Percentiles rank a stretch among this genome's conserved stretches.
Conservation (phyloP, 2,113 vertebrate species). For the Cavia aperea region DNA sequence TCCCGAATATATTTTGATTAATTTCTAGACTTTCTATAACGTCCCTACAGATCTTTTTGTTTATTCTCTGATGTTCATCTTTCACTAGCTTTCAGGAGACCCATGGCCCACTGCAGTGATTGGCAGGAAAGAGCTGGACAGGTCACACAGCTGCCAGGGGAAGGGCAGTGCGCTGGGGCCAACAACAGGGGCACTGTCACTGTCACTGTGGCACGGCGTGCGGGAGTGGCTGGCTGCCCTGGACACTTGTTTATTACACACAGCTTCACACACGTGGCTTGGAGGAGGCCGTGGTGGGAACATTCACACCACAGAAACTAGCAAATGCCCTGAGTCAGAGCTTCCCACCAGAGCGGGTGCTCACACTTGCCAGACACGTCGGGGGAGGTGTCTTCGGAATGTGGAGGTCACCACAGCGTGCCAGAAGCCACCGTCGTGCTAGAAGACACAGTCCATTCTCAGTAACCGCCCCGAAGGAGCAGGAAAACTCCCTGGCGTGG, state of each 20-base stretch:
- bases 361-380: not conserved
- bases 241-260: not conserved
- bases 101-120: not conserved
- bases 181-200: not conserved
- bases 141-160: not conserved
- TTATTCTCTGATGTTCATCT: not conserved
- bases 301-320: not conserved
- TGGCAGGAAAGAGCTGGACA: not conserved
- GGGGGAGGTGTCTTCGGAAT: not conserved
- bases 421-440: fast-evolving
- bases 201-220: not conserved
- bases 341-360: not conserved
- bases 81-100: not conserved
- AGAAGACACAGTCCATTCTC: not conserved
- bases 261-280: not conserved
- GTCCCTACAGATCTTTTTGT: not conserved
- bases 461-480: not conserved
- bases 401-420: not conserved
- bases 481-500: no score
- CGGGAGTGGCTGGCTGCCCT: not conserved
- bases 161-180: no score
- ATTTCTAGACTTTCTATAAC: not conserved
- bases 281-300: not conserved
- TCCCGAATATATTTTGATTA: not conserved
- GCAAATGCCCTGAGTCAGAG: not conserved